phyloP scores from a whole-genome alignment of 2,113 vertebrate genomes.

The Cyprinodon variegatus region DNA sequence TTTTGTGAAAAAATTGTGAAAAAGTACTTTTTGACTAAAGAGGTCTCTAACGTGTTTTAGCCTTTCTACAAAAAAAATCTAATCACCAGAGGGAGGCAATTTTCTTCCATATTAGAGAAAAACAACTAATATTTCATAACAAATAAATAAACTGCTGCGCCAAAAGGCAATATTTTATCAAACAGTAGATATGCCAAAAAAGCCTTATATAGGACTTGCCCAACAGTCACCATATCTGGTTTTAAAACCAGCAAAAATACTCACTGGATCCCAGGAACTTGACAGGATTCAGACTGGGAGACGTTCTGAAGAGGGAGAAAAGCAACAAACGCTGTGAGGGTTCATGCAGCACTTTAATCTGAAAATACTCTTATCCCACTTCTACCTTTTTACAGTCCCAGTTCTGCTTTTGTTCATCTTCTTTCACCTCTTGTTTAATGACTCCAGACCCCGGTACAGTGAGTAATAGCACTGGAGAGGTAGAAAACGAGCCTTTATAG shows the following conservation, averaged over 20 bases:
- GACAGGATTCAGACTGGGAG: constrained; percentile 89
- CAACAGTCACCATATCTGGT: neutral
- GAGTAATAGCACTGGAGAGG: constrained; percentile 86
- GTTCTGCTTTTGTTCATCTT: constrained; percentile 82
- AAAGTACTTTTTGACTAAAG: too few species aligned
- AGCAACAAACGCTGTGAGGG: neutral
- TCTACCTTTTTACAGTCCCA: constrained; percentile 93
- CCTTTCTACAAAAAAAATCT: too few species aligned
- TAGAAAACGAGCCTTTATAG: constrained; percentile 17
- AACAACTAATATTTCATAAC: too few species aligned
- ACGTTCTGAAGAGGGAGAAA: constrained; percentile 74
- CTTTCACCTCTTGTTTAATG: constrained; percentile 82
- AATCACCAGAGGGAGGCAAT: too few species aligned
- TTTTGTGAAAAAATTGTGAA: too few species aligned
- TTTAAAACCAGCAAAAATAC: constrained; percentile 60
- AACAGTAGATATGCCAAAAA: too few species aligned
- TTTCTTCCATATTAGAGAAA: too few species aligned
- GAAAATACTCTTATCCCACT: neutral
- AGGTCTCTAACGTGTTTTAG: too few species aligned
- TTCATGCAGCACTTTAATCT: neutral
- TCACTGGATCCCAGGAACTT: constrained; percentile 98
- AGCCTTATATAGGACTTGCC: neutral
- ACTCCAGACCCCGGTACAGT: constrained; percentile 91
- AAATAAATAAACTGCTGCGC: too few species aligned
- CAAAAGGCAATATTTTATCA: too few species aligned